Conservation (phyloP, 2,113 vertebrate species). For the Neoarius graeffei region DNA sequence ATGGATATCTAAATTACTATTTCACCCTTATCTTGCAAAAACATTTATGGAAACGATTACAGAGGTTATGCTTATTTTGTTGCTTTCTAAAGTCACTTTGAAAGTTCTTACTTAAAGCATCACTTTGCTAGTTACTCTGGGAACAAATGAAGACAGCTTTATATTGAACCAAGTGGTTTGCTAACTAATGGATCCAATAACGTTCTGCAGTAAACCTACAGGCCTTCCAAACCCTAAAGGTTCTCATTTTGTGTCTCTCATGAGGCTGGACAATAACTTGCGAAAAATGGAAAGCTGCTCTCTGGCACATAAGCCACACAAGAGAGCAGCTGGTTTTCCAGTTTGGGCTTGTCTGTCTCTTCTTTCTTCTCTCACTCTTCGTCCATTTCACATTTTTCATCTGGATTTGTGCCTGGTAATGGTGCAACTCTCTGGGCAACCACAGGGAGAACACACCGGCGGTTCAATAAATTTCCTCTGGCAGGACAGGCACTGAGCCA, state of each 20-base stretch:
- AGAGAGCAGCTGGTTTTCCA: not conserved
- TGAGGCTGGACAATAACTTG: conserved; percentile 10
- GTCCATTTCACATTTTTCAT: conserved; percentile 33
- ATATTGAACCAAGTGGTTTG: conserved; percentile 13
- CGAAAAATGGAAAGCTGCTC: not conserved
- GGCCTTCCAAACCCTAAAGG: conserved; percentile 6
- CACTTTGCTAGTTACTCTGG: not conserved
- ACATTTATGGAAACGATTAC: not conserved
- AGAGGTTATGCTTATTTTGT: not conserved
- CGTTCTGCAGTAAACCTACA: not conserved
- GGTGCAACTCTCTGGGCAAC: conserved; percentile 46
- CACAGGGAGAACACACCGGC: conserved; percentile 48
- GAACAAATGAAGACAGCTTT: not conserved
- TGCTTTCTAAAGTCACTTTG: not conserved
- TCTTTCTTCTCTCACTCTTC: conserved; percentile 4
- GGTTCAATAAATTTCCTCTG: conserved; percentile 59
- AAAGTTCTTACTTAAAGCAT: not conserved
- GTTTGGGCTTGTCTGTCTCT: conserved; percentile 1
- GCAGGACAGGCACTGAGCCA: conserved; percentile 54
- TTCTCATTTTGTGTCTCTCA: conserved; percentile 2
- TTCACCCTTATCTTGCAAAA: not conserved
- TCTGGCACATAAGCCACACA: not conserved
- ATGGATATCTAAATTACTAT: too few species aligned
- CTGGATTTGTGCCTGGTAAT: conserved; percentile 43
- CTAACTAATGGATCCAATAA: conserved; percentile 35